Conservation (phyloP, 2,888 invertebrate genomes). For the Eristalis arbustorum region DNA sequence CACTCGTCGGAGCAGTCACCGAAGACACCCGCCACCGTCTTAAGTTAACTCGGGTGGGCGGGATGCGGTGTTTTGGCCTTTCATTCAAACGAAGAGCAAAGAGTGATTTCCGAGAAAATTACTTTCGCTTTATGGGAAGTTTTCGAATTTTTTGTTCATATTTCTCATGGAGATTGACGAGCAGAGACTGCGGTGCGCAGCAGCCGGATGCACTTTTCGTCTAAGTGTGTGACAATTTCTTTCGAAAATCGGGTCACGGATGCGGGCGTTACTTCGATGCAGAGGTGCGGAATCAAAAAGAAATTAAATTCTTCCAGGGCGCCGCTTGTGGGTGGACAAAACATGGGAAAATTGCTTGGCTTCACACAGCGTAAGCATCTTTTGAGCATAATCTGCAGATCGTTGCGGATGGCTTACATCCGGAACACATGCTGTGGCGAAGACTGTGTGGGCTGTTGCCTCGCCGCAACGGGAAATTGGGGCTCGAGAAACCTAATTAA, state of each 20-base stretch:
- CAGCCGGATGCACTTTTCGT: not conserved
- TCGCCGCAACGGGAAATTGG: not conserved
- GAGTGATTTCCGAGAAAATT: conserved; percentile 24
- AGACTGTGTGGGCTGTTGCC: not conserved
- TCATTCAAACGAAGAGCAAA: conserved; percentile 17
- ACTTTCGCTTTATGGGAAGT: conserved; percentile 15
- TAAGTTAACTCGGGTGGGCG: not conserved
- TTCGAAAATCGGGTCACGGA: conserved; percentile 20
- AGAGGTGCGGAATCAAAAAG: conserved; percentile 5
- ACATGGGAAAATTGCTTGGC: conserved; percentile 1
- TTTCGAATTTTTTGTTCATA: no score
- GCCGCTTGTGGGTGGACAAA: not conserved
- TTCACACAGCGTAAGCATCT: not conserved
- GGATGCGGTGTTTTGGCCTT: conserved; percentile 29
- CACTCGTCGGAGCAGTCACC: not conserved
- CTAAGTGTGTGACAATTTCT: not conserved
- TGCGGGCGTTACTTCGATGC: not conserved
- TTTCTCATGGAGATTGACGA: conserved; percentile 20
- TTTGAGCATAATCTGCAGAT: not conserved
- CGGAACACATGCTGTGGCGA: not conserved
- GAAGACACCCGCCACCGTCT: not conserved
- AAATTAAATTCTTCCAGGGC: not conserved
- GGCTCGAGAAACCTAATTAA: not conserved
- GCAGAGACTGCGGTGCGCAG: not conserved
- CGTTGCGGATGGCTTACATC: not conserved